Conservation (phyloP, 2,797 vertebrate genomes). For the Argentina silus region DNA sequence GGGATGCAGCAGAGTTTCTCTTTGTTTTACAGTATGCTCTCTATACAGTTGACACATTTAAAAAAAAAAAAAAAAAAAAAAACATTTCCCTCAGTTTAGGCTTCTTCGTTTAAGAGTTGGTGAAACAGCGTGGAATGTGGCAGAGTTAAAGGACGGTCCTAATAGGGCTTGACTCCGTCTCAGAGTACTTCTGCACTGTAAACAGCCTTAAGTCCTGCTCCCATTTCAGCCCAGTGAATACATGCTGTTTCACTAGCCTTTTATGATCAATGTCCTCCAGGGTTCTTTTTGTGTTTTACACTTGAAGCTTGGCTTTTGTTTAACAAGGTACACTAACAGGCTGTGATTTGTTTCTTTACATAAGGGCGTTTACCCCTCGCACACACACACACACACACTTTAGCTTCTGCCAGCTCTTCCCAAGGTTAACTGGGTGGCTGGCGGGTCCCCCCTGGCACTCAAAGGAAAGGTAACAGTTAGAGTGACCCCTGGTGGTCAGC, state of each 20-base stretch:
- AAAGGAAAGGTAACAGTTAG: not conserved
- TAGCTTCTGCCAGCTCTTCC: constrained; percentile 16
- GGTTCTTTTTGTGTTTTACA: no score
- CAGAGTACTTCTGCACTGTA: not conserved
- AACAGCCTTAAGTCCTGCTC: not conserved
- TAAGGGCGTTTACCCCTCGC: not conserved
- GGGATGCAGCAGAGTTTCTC: not conserved
- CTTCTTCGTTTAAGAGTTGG: not conserved
- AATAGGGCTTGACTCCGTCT: not conserved
- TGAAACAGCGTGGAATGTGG: constrained; percentile 4
- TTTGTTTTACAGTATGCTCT: not conserved
- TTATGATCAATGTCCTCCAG: not conserved
- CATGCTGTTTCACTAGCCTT: not conserved
- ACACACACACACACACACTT: not conserved
- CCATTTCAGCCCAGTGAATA: not conserved
- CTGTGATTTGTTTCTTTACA: not conserved
- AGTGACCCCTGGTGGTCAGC: constrained; percentile 28
- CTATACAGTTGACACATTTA: not conserved
- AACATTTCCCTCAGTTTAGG: not conserved
- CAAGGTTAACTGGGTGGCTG: constrained; percentile 8
- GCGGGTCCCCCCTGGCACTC: not conserved
- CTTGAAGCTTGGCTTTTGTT: constrained; percentile 1
- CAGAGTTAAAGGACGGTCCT: not conserved
- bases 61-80: no score
- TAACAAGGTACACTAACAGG: not conserved